Evolutionary conservation across 92 coral and sea anemone genomes (phyloP), one percentile per base, ranked within the genome.

Genomic region (Phenganax marumi): DNA sequence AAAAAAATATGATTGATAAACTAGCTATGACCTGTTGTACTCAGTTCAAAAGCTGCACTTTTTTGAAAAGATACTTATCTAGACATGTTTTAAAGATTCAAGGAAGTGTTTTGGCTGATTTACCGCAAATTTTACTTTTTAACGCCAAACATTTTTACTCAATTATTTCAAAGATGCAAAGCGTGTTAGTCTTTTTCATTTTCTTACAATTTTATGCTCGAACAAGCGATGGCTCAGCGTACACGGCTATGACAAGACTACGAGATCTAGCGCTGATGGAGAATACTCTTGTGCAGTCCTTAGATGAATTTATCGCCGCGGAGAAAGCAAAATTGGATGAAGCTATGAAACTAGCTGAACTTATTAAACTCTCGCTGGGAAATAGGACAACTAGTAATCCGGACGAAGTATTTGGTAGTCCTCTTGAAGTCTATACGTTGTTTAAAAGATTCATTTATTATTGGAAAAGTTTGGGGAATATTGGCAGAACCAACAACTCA

Each of bases 181-280:
- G 8, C 11, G 4, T 66, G 47, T 72, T 72, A 16, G 8, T 50
- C n/a, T 49, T 72, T 19, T 5, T 50, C 23, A 17, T 72, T 13
- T 25, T 72, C 56, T 6, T 50, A 9, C 56, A 19, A 52, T 72
- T 72, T 33, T 72, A 50, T 55, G 0, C 72, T 33, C 72, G 33
- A 14, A 66, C 72, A 21, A 66, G 43, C 60, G 57, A 61, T 78
- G 83, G 83, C 10, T 23, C 68, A 16, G 83, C 60, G 7, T 78
- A 47, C 48, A 78, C 93, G 39, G 91, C 99, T 0, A 80, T 96
- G 51, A 88, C 91, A 8, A 90, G 91, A n/a, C 86, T 96, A 48
- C 85, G 85, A 61, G 85, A 86, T 39, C 75, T 96, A 48, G 93
- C 93, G 8, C 51, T 82, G 61, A 89, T 96, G 14, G 99, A 96